Evolutionary conservation across 2,113 vertebrate genomes (phyloP), one percentile per base, ranked within the genome.

Genomic region (Halichoeres trimaculatus): DNA sequence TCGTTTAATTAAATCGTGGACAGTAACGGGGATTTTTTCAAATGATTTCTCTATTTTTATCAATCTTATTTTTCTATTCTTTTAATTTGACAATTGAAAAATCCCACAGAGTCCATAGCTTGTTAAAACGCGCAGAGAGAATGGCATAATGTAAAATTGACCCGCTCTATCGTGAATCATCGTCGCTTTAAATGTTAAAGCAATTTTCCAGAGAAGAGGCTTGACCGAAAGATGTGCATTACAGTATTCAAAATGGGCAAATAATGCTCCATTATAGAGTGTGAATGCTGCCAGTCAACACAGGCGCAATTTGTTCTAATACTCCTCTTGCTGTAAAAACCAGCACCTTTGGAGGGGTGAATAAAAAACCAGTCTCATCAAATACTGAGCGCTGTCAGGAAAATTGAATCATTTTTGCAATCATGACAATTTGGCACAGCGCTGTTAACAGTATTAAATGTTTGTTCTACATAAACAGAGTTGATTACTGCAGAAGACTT

Each of bases 131-230:
- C 95, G 94, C 95, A 90, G 93, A 87, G 93, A 94, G 97, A 96
- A 97, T 97, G 94, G 94, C 95, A 85, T 80, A 95, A 94, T 94
- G 95, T 95, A 96, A 98, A 95, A 98, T 96, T 97, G 94, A 95
- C 94, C 94, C 93, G 93, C 94, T 95, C 93, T 92, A 91, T 93
- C 93, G 95, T 95, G 96, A 98, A 96, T 95, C 96, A 95, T 94
- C 85, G 93, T 95, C 94, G 93, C 94, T 97, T 96, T 97, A 97
- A 97, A 99, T 98, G 96, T 98, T 98, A 97, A 98, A 96, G 98
- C 97, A 98, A 99, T 99, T 98, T 98, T 95, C 95, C 93, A 93
- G 92, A 96, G 95, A 97, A 96, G 17, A 96, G 94, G 96, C 95
- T 95, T 95, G 95, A 95, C 94, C 94, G 92, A 92, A 95, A 86